These are phyloP conservation scores for Atractosteus spatula DNA, from an alignment of 2,113 vertebrate species.

Conservation along the genomic window DNA sequence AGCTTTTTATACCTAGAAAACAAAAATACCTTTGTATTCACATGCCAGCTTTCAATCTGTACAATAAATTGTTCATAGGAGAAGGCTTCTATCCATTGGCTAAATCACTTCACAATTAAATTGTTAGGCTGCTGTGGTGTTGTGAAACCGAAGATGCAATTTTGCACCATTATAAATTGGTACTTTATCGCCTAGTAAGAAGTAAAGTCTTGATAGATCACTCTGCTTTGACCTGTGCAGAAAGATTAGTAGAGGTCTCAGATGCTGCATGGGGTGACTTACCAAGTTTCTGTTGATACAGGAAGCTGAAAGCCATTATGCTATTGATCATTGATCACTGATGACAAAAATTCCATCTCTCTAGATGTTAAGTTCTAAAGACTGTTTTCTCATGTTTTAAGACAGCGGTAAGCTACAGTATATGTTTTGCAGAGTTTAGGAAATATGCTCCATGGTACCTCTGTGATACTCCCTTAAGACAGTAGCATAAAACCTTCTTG, in stretches of 20 bases:
- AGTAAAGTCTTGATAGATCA: constrained; percentile 27
- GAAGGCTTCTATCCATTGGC: constrained; percentile 15
- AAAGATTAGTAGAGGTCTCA: constrained; percentile 24
- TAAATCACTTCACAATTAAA: constrained; percentile 27
- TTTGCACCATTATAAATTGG: constrained; percentile 29
- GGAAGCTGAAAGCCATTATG: not conserved
- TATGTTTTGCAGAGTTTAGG: too few relatives aligned
- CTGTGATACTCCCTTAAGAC: too few relatives aligned
- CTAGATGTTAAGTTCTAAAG: too few relatives aligned
- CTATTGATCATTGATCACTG: constrained; percentile 5
- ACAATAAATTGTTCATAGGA: constrained; percentile 18
- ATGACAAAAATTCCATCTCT: too few relatives aligned
- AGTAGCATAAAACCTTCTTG: too few relatives aligned
- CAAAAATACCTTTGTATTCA: too few relatives aligned
- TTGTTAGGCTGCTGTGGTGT: constrained; percentile 23
- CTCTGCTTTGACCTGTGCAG: constrained; percentile 24
- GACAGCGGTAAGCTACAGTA: too few relatives aligned
- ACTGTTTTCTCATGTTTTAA: too few relatives aligned
- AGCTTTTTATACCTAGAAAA: not conserved
- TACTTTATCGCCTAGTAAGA: constrained; percentile 27
- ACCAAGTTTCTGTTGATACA: constrained; percentile 11
- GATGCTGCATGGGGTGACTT: not conserved
- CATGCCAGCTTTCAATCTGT: too few relatives aligned
- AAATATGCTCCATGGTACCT: too few relatives aligned
- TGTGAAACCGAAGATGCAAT: constrained; percentile 22